Evolutionary conservation across 1,140 invertebrate species (phyloP), one percentile per base, ranked within the genome.

Genomic region (Drosophila tristis): DNA sequence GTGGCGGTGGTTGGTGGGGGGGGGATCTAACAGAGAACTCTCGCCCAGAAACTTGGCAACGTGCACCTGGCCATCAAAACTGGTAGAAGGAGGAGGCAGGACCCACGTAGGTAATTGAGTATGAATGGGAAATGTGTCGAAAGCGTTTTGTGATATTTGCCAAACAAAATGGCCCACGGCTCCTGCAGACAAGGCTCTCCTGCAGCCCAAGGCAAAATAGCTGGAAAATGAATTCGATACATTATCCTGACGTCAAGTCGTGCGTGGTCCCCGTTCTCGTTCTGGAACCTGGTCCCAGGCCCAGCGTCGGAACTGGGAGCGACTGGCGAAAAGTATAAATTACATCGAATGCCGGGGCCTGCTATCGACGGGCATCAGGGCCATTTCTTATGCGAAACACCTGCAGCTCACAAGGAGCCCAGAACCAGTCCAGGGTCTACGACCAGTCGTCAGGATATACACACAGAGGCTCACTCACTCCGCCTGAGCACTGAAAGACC

Each of bases 221-320:
- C 70, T 87, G 84, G 84, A 89, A 89, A 89, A 89, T 84, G 84
- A 89, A 89, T 89, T 89, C 84, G 84, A 89, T 89, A 89, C 84
- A 89, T 89, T 89, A 89, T 89, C 84, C 74, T 82, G 79, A 80
- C 75, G 79, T 89, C 84, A 89, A 89, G 82, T 87, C 82, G 82
- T 87, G 84, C 84, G 84, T 87, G 84, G 79, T 72, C 35, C 11
- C 2, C 4, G 35, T 39, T 4, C 35, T 11, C 35, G 31, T 39
- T 48, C 50, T 73, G 66, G 13, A 48, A 29, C 42, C 47, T 26
- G 29, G 20, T 55, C 31, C 23, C 9, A 55, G 7, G 9, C 31
- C 45, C 16, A 16, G n/a, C 31, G 8, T 25, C 39, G 29, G 66
- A 57, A 39, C 49, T 54, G 11, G 55, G 72, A 80, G 76, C 77